Evolutionary conservation across 2,888 invertebrate genomes (phyloP).

Genomic region (Smittia aterrima): DNA sequence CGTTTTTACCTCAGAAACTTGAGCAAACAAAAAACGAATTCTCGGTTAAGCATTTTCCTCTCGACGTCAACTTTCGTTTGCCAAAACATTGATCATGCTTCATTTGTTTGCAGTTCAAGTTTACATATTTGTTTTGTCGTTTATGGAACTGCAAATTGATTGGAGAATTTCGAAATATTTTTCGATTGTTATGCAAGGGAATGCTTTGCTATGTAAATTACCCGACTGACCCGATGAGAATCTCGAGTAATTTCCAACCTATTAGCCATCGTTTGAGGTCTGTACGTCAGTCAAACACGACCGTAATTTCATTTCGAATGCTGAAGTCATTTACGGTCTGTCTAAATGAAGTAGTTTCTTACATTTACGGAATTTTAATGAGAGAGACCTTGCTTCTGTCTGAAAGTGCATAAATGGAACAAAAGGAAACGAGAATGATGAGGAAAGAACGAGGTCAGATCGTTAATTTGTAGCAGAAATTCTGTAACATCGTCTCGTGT

Average conservation of each 20-base stretch:
- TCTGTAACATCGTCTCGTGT: neutral
- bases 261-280: conserved; percentile 1
- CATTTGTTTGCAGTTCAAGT: too few species aligned
- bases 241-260: neutral
- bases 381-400: neutral
- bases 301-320: conserved; percentile 15
- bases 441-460: neutral
- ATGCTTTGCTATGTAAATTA: too few species aligned
- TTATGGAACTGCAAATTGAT: too few species aligned
- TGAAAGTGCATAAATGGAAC: neutral
- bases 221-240: neutral
- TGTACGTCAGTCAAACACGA: conserved; percentile 15
- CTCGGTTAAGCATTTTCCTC: too few species aligned
- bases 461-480: neutral
- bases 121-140: too few species aligned
- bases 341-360: conserved; percentile 8
- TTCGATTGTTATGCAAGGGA: too few species aligned
- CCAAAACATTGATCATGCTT: too few species aligned
- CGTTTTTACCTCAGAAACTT: too few species aligned
- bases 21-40: too few species aligned
- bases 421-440: neutral
- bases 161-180: too few species aligned
- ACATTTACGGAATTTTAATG: conserved; percentile 38
- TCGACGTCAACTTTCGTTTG: too few species aligned
- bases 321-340: neutral